phyloP scores from a whole-genome alignment of 2,113 vertebrate species.

The Percopsis transmontana region DNA sequence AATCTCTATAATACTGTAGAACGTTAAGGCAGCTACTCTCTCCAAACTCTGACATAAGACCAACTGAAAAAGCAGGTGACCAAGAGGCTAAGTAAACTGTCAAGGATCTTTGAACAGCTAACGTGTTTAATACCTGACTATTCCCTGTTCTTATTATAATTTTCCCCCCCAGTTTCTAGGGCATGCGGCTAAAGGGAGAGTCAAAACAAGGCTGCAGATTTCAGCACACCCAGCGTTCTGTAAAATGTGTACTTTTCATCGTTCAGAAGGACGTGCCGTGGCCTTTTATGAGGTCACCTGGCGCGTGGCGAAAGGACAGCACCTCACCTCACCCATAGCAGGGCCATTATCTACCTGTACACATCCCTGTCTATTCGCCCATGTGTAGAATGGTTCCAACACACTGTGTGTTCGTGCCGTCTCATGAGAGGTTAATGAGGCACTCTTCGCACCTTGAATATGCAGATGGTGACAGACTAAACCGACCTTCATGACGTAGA shows the following conservation, averaged over 20 bases:
- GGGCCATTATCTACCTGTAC: too few relatives aligned
- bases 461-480: too few relatives aligned
- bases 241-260: background rate
- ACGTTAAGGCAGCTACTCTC: too few relatives aligned
- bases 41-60: background rate
- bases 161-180: background rate
- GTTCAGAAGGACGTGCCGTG: background rate
- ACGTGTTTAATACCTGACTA: constrained; percentile 25
- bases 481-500: too few relatives aligned
- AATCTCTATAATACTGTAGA: too few relatives aligned
- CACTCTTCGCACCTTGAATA: too few relatives aligned
- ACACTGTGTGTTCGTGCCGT: too few relatives aligned
- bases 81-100: background rate
- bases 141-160: background rate
- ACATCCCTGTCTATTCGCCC: too few relatives aligned
- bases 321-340: too few relatives aligned
- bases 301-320: too few relatives aligned
- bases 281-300: background rate
- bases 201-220: constrained; percentile 5
- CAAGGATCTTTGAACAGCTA: constrained; percentile 14
- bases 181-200: background rate
- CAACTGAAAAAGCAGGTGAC: background rate
- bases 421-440: too few relatives aligned
- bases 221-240: background rate
- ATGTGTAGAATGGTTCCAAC: too few relatives aligned